A percentile compares a stretch with the other conserved stretches of the same genome.
These are phyloP conservation scores for Amphilophus citrinellus DNA, from an alignment of 2,113 vertebrate genomes.

Conservation along the genomic window DNA sequence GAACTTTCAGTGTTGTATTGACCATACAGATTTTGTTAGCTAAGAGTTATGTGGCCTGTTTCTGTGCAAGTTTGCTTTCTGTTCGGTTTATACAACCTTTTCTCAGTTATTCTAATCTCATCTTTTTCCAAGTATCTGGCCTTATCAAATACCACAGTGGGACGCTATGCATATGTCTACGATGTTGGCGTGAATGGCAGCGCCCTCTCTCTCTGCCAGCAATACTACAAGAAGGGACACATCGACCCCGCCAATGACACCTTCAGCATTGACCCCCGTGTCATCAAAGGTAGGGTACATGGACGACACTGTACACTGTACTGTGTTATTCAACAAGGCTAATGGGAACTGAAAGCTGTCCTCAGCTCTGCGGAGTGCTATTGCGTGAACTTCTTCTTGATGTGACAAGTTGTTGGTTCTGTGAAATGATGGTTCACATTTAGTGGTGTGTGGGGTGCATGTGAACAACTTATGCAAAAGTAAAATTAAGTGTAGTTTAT, in stretches of 20 bases:
- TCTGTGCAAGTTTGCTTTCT: background rate
- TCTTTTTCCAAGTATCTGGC: slow-evolving; percentile 83
- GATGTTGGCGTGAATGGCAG: slow-evolving; percentile 80
- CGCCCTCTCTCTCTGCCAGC: slow-evolving; percentile 89
- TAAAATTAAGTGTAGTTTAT: too few species aligned
- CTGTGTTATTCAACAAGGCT: background rate
- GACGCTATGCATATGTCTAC: slow-evolving; percentile 89
- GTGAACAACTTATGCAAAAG: background rate
- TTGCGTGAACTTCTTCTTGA: background rate
- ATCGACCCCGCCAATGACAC: slow-evolving; percentile 95
- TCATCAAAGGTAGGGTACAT: slow-evolving; percentile 88
- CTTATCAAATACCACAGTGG: slow-evolving; percentile 86
- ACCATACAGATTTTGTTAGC: background rate
- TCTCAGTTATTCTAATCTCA: background rate
- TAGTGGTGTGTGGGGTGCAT: background rate
- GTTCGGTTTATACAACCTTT: background rate
- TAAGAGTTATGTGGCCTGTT: background rate
- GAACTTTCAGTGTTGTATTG: background rate
- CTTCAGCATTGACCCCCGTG: slow-evolving; percentile 89
- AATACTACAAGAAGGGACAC: slow-evolving; percentile 88
- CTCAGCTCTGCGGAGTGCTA: background rate
- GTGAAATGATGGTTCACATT: slow-evolving; percentile 8
- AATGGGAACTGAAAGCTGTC: background rate
- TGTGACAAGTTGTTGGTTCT: background rate
- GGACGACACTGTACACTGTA: background rate